Evolutionary conservation across 2,888 invertebrate species (phyloP), one percentile per base, ranked within the genome.

Genomic region (Pandemis corylana): DNA sequence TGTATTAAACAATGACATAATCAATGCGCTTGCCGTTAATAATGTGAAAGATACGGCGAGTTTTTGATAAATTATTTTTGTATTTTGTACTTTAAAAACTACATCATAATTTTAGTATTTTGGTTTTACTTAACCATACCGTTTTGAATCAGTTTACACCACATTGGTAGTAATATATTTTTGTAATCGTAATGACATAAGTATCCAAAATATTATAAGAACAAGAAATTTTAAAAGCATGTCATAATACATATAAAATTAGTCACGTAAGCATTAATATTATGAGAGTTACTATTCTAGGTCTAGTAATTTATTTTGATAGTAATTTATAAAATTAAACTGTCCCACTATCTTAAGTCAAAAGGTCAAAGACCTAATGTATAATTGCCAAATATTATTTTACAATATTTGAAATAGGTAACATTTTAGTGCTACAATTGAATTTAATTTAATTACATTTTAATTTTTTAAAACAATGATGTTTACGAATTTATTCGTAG

Each of bases 221-320:
- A 49, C 7, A 28, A 13, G n/a, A 65, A 36, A 20, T 46, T 63
- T 10, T 12, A 20, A 20, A 20, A 20, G 20, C n/a, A 28, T 20
- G 5, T 53, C 4, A 56, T 10, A 59, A 12, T 28, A 20, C 28
- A 59, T 15, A 53, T 53, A 53, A 15, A 15, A 10, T 0, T 69
- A 28, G 13, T 10, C 36, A 28, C 56, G 61, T 67, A 72, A 68
- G 51, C 20, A 56, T 53, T 64, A 73, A 46, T 20, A 56, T 64
- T 65, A 49, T 41, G 28, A 70, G 61, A 51, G 49, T 15, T 62
- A 66, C 51, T 72, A 68, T 63, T 59, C 5, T 75, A 71, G 65
- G 70, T 62, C 75, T 75, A 74, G 69, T 61, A 75, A 71, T 70
- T 75, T 70, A 71, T 75, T 75, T 71, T 75, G 66, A 75, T 75